Conservation (phyloP, 2,888 invertebrate genomes). For the Himalopsyche tibetana region DNA sequence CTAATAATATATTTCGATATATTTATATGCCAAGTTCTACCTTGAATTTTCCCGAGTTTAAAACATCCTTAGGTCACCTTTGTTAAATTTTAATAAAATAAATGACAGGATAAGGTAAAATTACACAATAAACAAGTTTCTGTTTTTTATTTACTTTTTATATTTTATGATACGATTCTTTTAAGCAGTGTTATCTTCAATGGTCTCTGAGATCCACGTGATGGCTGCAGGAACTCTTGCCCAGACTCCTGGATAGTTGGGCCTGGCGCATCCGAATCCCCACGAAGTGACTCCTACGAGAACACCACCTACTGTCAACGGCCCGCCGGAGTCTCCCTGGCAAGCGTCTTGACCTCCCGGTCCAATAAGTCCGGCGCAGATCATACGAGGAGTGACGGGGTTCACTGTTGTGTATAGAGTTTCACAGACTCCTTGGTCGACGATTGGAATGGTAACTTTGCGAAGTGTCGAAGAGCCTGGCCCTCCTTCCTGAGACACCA, state of each 20-base stretch:
- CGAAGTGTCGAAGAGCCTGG: slow-evolving; percentile 68
- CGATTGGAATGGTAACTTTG: slow-evolving; percentile 18
- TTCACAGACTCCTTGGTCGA: neutral
- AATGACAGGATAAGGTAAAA: too few species aligned
- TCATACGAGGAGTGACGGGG: slow-evolving; percentile 71
- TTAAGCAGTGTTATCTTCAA: too few species aligned
- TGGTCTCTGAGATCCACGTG: slow-evolving; percentile 70
- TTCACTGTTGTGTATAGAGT: slow-evolving; percentile 50
- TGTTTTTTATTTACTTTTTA: too few species aligned
- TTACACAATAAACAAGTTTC: too few species aligned
- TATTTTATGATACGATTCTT: too few species aligned
- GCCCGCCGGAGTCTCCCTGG: slow-evolving; percentile 78
- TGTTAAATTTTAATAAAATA: too few species aligned
- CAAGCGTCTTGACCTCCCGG: slow-evolving; percentile 73
- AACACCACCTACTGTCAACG: slow-evolving; percentile 71
- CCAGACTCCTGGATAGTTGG: slow-evolving; percentile 77
- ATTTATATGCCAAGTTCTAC: too few species aligned
- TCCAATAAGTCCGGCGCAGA: slow-evolving; percentile 72
- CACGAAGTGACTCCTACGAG: slow-evolving; percentile 78
- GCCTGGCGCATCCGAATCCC: slow-evolving; percentile 75
- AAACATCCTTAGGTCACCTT: too few species aligned
- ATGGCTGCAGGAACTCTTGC: slow-evolving; percentile 72
- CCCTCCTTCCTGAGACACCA: slow-evolving; percentile 68
- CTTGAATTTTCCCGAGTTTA: too few species aligned
- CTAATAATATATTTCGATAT: too few species aligned